Evolutionary conservation across 2,888 invertebrate genomes (phyloP), one percentile per base, ranked within the genome.

Genomic region (Melolontha melolontha): DNA sequence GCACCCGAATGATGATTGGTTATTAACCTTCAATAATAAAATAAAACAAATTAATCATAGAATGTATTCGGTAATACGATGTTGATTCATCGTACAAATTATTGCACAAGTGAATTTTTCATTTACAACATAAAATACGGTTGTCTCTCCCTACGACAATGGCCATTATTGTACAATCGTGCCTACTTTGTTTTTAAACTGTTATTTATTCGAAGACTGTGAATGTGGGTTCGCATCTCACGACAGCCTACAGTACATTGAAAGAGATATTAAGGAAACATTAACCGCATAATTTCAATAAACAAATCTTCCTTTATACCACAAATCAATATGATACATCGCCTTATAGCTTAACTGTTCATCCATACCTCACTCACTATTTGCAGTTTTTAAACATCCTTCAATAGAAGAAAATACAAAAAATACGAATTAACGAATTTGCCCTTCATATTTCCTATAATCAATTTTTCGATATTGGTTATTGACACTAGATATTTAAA

Each of bases 161-260:
- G 67, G 73, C 70, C 71, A 71, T 72, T 71, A 71, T 73, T 71
- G 71, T 70, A 72, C 62, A 73, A 72, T 71, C 70, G 73, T 73
- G 72, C 73, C 73, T 73, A 72, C 71, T 73, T 71, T 73, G 72
- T 73, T 73, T 70, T 71, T 69, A 69, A 69, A 69, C 69, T 70
- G 71, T 72, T 71, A 72, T 72, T 73, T 73, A 73, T 73, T 70
- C 73, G 69, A 64, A 50, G 42, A 69, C 68, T 71, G 71, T 73
- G 72, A 73, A 71, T 73, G 72, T 72, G 70, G 73, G 73, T 69
- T 73, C 72, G 71, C 72, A 71, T 73, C 71, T 73, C 73, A 72
- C 73, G 73, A 72, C 71, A 71, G 67, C 72, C 72, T 68, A 73
- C 72, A 69, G 66, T 66, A 57, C 54, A 67, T 57, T 65, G 17